Evolutionary conservation across 2,113 vertebrate genomes (phyloP).

Genomic region (Macrotis lagotis): DNA sequence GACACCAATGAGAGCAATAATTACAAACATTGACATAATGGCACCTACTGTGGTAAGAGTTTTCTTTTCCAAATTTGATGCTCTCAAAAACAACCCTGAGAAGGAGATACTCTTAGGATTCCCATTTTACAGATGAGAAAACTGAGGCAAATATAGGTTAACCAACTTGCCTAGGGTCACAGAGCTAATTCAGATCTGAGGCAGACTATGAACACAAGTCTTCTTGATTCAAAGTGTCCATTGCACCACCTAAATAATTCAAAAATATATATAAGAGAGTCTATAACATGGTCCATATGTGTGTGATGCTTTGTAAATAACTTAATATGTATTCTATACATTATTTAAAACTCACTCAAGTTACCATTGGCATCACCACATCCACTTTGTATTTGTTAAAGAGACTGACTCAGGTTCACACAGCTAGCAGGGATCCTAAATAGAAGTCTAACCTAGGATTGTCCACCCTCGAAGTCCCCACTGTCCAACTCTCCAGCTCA

Average conservation of each 20-base stretch:
- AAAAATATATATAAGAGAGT: background rate
- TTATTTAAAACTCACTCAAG: background rate
- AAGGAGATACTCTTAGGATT: background rate
- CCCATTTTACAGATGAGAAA: constrained; percentile 20
- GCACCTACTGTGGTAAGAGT: background rate
- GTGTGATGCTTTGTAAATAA: background rate
- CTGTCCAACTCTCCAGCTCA: background rate
- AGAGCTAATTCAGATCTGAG: background rate
- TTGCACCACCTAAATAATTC: background rate
- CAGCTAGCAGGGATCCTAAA: background rate
- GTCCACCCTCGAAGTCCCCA: background rate
- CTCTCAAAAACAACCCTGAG: background rate
- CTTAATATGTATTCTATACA: background rate
- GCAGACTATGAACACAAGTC: background rate
- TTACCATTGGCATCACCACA: background rate
- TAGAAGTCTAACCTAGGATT: background rate
- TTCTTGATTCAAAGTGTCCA: background rate
- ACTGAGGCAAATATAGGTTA: background rate
- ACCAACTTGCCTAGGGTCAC: constrained; percentile 2
- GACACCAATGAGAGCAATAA: background rate
- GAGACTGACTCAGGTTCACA: background rate
- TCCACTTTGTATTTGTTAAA: background rate
- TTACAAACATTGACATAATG: background rate
- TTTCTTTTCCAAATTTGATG: background rate
- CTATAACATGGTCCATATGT: background rate